Evolutionary conservation across 2,113 vertebrate genomes (phyloP).

Genomic region (Crotalus tigris): DNA sequence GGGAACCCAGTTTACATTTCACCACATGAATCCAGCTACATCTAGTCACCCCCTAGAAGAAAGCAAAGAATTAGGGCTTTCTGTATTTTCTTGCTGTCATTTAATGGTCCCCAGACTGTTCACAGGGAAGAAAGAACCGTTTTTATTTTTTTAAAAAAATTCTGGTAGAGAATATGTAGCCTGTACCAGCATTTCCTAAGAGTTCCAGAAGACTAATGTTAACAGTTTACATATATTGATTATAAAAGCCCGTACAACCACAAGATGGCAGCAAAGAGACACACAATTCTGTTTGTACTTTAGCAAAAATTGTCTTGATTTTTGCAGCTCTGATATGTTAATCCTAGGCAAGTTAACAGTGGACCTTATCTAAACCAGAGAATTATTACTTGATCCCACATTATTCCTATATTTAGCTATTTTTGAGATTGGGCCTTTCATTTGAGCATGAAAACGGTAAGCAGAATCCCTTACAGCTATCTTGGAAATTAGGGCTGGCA

Average conservation of each 20-base stretch:
- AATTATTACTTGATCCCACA: background rate
- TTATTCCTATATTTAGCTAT: background rate
- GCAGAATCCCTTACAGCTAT: background rate
- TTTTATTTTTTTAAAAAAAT: background rate
- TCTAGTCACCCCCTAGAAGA: background rate
- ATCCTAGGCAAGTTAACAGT: background rate
- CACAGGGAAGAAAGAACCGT: background rate
- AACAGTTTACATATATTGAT: background rate
- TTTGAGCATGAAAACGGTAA: background rate
- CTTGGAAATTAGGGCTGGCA: background rate
- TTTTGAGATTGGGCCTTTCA: background rate
- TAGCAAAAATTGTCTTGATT: background rate
- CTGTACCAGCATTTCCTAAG: background rate
- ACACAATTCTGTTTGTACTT: background rate
- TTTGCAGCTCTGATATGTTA: background rate
- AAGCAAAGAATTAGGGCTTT: background rate
- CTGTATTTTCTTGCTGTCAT: background rate
- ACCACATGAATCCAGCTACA: background rate
- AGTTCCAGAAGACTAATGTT: background rate
- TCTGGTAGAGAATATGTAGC: background rate
- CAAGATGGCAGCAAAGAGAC: background rate
- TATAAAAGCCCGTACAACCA: background rate
- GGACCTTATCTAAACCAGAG: background rate
- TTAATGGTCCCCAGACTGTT: background rate
- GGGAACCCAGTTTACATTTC: background rate